Conservation (phyloP, 1,140 invertebrate species). For the Euglossa dilemma region DNA sequence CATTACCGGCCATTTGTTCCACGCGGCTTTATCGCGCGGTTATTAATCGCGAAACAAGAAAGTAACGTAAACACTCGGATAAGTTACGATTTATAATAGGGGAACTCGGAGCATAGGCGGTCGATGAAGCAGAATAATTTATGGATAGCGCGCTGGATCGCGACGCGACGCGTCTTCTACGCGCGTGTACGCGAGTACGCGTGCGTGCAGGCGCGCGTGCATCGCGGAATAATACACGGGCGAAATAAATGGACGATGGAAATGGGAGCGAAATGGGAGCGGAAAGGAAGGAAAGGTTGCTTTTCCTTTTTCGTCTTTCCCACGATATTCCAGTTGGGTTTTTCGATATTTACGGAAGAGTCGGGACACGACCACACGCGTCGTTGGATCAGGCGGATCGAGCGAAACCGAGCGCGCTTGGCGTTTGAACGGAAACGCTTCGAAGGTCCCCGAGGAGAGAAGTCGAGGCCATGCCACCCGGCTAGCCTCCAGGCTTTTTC, state of each 20-base stretch:
- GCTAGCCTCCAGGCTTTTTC: constrained; percentile 49
- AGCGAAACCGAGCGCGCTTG: constrained; percentile 15
- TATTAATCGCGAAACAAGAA: constrained; percentile 78
- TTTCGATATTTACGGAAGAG: background rate
- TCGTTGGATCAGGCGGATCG: background rate
- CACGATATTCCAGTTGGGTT: background rate
- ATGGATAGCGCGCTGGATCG: constrained; percentile 69
- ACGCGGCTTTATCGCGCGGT: constrained; percentile 72
- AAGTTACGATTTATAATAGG: constrained; percentile 77
- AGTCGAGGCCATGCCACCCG: constrained; percentile 51
- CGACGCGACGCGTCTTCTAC: too few species aligned
- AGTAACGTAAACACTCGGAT: constrained; percentile 77
- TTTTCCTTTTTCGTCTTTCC: background rate
- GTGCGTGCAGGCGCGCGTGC: too few species aligned
- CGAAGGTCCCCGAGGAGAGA: constrained; percentile 43
- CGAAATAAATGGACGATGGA: too few species aligned
- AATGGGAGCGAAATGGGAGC: too few species aligned
- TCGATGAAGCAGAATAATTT: constrained; percentile 72
- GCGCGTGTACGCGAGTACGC: too few species aligned
- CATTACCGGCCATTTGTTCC: constrained; percentile 64
- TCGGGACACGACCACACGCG: constrained; percentile 19
- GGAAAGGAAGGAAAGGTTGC: too few species aligned
- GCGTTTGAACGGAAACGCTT: constrained; percentile 45
- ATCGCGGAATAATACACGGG: too few species aligned
- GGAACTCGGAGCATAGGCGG: constrained; percentile 45